These are phyloP conservation scores for Platynereis dumerilii DNA, from an alignment of 2,888 invertebrate genomes.

Conservation along the genomic window DNA sequence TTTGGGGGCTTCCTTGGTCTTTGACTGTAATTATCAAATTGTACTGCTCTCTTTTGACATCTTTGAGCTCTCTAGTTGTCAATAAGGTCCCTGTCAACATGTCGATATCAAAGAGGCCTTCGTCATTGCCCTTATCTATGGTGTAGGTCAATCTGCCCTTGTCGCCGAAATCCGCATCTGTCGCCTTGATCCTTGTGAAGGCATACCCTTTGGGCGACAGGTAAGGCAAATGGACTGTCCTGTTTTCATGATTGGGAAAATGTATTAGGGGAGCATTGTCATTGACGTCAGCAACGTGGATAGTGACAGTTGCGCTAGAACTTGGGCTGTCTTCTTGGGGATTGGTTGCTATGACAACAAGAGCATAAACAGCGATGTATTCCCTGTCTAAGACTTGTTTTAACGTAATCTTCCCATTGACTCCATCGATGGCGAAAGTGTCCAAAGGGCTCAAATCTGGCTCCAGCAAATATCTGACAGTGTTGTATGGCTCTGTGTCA, in stretches of 20 bases:
- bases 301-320: constrained; percentile 29
- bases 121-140: constrained; percentile 32
- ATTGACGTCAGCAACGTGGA: constrained; percentile 34
- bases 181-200: constrained; percentile 30
- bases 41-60: constrained; percentile 13
- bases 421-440: constrained; percentile 25
- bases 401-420: constrained; percentile 25
- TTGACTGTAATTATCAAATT: constrained; percentile 32
- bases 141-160: constrained; percentile 32
- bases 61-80: constrained; percentile 15
- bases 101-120: constrained; percentile 30
- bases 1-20: constrained; percentile 28
- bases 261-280: constrained; percentile 35
- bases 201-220: constrained; percentile 16
- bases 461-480: constrained; percentile 26
- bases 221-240: constrained; percentile 26
- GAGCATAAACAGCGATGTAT: constrained; percentile 19
- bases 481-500: constrained; percentile 27
- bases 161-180: constrained; percentile 32
- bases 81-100: constrained; percentile 29
- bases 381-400: constrained; percentile 32
- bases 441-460: constrained; percentile 12
- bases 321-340: constrained; percentile 9
- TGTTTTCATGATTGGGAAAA: constrained; percentile 31
- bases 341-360: constrained; percentile 25